Evolutionary conservation across 1,140 invertebrate genomes (phyloP).

Genomic region (Rhagoletis zephyria): DNA sequence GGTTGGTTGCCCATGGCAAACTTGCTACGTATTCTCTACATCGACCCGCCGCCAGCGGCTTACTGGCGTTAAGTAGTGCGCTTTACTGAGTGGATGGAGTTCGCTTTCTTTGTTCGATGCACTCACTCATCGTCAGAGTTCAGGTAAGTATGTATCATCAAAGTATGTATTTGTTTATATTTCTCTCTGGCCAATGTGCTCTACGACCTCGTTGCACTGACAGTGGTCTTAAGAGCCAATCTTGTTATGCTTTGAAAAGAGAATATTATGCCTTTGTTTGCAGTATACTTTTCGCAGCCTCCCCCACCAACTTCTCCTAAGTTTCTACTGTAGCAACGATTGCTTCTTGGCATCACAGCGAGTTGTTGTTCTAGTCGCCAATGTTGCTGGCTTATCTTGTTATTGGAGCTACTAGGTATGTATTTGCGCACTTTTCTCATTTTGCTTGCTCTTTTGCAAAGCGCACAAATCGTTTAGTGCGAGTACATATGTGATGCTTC

Average conservation of each 20-base stretch:
- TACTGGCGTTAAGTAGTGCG: too few species aligned
- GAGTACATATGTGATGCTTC: neutral
- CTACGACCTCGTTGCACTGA: neutral
- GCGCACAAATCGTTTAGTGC: neutral
- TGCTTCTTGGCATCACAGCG: neutral
- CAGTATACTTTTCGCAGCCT: neutral
- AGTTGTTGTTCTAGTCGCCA: neutral
- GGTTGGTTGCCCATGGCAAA: neutral
- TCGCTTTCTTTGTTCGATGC: slow-evolving; percentile 48
- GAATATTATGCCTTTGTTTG: neutral
- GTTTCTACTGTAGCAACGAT: neutral
- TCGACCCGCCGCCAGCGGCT: neutral
- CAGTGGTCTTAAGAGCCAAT: neutral
- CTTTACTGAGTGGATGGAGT: slow-evolving; percentile 17
- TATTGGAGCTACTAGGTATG: neutral
- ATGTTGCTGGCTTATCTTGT: neutral
- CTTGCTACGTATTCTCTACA: neutral
- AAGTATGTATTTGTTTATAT: slow-evolving; percentile 32
- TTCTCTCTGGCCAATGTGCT: slow-evolving; percentile 1
- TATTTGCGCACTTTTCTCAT: neutral
- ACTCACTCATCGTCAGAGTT: neutral
- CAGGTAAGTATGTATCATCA: neutral
- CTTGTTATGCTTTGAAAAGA: neutral
- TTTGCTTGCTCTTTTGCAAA: neutral
- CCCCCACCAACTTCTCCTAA: neutral